phyloP scores from a whole-genome alignment of 2,113 vertebrate genomes.

The Gallinago media region DNA sequence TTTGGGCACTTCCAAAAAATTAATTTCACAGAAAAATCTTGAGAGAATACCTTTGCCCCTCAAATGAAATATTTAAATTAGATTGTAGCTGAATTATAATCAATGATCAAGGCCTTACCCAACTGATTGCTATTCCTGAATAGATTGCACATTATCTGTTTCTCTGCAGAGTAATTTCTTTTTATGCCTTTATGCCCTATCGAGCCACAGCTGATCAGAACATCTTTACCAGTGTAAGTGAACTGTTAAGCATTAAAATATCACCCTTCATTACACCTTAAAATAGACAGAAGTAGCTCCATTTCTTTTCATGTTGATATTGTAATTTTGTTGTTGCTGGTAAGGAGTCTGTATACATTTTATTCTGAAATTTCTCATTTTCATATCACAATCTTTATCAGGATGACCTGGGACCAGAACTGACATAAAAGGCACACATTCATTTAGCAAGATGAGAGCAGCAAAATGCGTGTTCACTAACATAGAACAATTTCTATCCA shows the following conservation, averaged over 20 bases:
- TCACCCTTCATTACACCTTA: neutral
- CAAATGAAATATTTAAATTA: conserved; percentile 12
- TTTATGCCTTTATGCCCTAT: neutral
- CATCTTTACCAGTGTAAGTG: neutral
- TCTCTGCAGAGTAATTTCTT: neutral
- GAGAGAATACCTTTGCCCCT: neutral
- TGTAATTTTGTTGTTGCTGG: neutral
- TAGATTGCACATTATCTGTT: neutral
- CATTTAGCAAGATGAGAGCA: neutral
- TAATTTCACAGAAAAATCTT: neutral
- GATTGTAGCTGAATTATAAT: conserved; percentile 1
- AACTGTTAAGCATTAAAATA: neutral
- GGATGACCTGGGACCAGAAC: neutral
- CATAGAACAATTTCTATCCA: neutral
- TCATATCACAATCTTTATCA: neutral
- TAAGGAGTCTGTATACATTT: neutral
- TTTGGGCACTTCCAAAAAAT: neutral
- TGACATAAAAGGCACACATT: neutral
- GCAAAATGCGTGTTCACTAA: neutral
- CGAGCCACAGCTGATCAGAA: neutral
- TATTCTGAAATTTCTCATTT: neutral
- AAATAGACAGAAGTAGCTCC: neutral
- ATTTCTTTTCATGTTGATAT: accelerated
- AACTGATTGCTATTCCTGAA: neutral
- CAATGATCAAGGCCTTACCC: neutral